A percentile compares a stretch with the other conserved stretches of the same genome.
These are phyloP conservation scores for Saccopteryx bilineata DNA, from an alignment of 2,113 vertebrate species.

Conservation along the genomic window DNA sequence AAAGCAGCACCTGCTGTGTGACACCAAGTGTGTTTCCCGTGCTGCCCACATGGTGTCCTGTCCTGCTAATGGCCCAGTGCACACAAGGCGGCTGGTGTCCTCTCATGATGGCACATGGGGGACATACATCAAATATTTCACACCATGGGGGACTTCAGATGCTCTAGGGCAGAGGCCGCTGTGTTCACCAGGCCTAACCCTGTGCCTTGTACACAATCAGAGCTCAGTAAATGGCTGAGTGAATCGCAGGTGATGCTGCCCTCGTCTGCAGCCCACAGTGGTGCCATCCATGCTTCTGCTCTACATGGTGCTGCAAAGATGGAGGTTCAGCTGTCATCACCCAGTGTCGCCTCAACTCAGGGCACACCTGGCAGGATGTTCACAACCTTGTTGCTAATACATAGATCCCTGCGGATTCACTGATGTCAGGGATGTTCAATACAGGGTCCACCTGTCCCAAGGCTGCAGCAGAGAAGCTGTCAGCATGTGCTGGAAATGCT, in stretches of 20 bases:
- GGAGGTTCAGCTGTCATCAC: not conserved
- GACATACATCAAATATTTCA: not conserved
- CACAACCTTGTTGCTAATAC: not conserved
- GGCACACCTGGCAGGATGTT: not conserved
- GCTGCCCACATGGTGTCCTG: not conserved
- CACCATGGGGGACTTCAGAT: rapidly evolving
- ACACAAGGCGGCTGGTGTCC: not conserved
- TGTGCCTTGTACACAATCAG: too few species aligned
- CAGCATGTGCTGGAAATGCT: not conserved
- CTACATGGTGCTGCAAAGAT: not conserved
- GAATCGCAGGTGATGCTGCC: rapidly evolving
- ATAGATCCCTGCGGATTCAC: not conserved
- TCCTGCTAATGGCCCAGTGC: not conserved
- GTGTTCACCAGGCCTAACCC: not conserved
- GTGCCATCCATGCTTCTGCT: not conserved
- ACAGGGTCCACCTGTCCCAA: not conserved
- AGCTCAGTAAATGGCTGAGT: not conserved
- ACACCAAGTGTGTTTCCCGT: not conserved
- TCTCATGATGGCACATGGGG: not conserved
- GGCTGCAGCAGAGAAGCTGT: not conserved
- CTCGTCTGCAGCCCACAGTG: not conserved
- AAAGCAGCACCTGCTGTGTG: not conserved
- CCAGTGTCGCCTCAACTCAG: not conserved
- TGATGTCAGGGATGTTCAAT: too few species aligned
- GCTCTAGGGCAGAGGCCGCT: not conserved